phyloP scores from a whole-genome alignment of 2,888 invertebrate genomes.

The Ryuthela nishihirai region DNA sequence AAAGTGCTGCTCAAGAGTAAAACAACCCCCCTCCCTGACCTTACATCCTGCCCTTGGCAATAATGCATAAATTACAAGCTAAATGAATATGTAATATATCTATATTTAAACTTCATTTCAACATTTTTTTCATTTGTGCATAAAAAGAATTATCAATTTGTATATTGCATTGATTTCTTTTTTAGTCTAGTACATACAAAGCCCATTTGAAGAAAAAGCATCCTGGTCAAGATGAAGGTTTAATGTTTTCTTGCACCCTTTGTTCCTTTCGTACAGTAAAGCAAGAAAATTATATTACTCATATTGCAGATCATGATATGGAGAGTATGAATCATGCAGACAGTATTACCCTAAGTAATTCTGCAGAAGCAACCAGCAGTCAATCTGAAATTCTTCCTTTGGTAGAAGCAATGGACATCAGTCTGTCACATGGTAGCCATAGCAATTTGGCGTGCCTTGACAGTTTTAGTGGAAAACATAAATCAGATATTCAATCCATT shows the following conservation, averaged over 20 bases:
- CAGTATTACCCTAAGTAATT: not conserved
- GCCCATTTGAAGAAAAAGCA: constrained; percentile 78
- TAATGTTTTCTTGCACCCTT: constrained; percentile 61
- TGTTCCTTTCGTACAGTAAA: constrained; percentile 64
- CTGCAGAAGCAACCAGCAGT: not conserved
- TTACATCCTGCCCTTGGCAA: no score
- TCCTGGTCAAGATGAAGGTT: constrained; percentile 61
- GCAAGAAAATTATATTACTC: constrained; percentile 56
- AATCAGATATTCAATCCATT: no score
- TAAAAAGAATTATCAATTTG: no score
- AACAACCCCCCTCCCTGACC: no score
- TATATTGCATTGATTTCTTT: no score
- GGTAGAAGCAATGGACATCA: constrained; percentile 31
- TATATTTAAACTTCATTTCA: no score
- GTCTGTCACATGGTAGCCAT: constrained; percentile 23
- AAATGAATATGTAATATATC: no score
- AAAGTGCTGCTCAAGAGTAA: no score
- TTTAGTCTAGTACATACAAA: constrained; percentile 70
- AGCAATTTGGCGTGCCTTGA: no score
- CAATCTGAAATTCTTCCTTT: constrained; percentile 16
- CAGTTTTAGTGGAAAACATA: no score
- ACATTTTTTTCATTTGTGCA: no score
- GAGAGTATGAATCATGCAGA: not conserved
- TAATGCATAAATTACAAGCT: no score
- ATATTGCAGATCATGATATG: constrained; percentile 28